These are phyloP conservation scores for Coenonympha glycerion DNA, from an alignment of 2,888 invertebrate species.

Conservation along the genomic window DNA sequence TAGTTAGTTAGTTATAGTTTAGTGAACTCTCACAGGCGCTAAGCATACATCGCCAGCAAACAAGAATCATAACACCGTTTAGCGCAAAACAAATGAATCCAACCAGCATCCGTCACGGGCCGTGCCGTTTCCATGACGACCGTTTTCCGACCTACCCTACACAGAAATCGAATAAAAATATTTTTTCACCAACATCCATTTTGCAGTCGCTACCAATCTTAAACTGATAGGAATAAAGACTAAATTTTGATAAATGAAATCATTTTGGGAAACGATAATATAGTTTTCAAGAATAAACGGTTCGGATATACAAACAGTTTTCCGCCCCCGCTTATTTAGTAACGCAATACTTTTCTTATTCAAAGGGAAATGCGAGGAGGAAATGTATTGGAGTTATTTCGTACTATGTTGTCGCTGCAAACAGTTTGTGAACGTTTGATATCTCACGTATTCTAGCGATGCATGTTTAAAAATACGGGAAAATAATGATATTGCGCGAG, in stretches of 20 bases:
- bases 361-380: constrained; percentile 31
- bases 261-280: not conserved
- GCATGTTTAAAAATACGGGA: constrained; percentile 12
- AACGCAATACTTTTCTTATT: constrained; percentile 48
- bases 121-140: constrained; percentile 54
- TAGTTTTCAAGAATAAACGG: constrained; percentile 36
- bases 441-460: constrained; percentile 12
- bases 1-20: too few species aligned
- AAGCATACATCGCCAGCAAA: constrained; percentile 16
- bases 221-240: constrained; percentile 5
- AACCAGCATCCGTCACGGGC: constrained; percentile 28
- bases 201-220: constrained; percentile 8
- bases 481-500: constrained; percentile 8
- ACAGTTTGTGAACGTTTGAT: constrained; percentile 20
- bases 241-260: constrained; percentile 16
- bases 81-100: constrained; percentile 33
- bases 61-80: constrained; percentile 26
- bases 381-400: constrained; percentile 30
- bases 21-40: not conserved
- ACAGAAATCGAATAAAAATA: constrained; percentile 54
- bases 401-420: constrained; percentile 21
- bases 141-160: constrained; percentile 52
- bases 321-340: constrained; percentile 49
- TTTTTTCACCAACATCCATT: constrained; percentile 16
- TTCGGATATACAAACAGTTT: constrained; percentile 43